These are phyloP conservation scores for Eucera pruinosa DNA, from an alignment of 2,888 invertebrate genomes.

Conservation along the genomic window DNA sequence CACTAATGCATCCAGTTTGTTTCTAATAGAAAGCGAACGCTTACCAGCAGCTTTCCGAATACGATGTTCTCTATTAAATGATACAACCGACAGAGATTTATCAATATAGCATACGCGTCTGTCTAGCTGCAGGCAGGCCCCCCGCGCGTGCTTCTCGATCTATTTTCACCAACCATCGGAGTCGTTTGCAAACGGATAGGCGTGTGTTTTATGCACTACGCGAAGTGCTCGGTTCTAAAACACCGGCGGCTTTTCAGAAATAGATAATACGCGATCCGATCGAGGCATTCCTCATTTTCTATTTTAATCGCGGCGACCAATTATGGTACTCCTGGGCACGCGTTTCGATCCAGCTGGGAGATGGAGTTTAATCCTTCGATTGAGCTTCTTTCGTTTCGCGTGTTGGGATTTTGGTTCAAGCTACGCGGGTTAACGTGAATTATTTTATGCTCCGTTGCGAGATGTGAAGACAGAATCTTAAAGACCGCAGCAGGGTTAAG, in stretches of 20 bases:
- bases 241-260: conserved; percentile 41
- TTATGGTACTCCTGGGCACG: neutral
- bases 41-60: conserved; percentile 10
- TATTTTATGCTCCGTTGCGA: too few species aligned
- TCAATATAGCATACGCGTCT: conserved; percentile 50
- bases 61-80: conserved; percentile 19
- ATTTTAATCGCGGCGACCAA: conserved; percentile 44
- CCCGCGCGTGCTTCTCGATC: conserved; percentile 26
- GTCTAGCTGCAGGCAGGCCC: too few species aligned
- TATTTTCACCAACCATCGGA: conserved; percentile 53
- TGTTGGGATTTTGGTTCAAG: too few species aligned
- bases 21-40: conserved; percentile 37
- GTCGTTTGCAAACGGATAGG: conserved; percentile 58
- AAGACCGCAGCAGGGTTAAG: too few species aligned
- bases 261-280: conserved; percentile 47
- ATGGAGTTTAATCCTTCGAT: too few species aligned
- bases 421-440: too few species aligned
- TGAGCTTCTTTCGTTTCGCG: too few species aligned
- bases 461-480: too few species aligned
- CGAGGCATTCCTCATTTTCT: conserved; percentile 31
- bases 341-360: too few species aligned
- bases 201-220: too few species aligned
- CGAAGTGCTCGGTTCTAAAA: conserved; percentile 41
- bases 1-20: neutral
- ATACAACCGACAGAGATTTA: conserved; percentile 52